Evolutionary conservation across 2,113 vertebrate genomes (phyloP).

Genomic region (Pao palembangensis): DNA sequence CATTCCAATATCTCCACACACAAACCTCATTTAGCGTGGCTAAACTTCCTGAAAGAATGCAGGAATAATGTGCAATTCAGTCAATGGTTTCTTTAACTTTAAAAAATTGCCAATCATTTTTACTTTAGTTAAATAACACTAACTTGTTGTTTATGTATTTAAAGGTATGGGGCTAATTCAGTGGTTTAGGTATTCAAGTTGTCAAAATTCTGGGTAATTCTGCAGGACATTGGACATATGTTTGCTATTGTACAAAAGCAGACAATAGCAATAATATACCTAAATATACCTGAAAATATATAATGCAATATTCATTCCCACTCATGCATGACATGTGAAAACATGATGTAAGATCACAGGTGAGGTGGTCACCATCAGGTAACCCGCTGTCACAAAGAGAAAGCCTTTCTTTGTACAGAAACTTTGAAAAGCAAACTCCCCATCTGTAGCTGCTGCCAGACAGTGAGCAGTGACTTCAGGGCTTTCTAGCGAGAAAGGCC

Average conservation of each 20-base stretch:
- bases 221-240: too few species aligned
- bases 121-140: not conserved
- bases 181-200: too few species aligned
- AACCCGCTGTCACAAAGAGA: conserved; percentile 41
- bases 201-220: too few species aligned
- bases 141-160: too few species aligned
- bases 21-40: conserved; percentile 34
- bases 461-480: conserved; percentile 30
- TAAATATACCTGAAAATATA: not conserved
- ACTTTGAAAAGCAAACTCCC: conserved; percentile 23
- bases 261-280: too few species aligned
- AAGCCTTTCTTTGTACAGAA: conserved; percentile 36
- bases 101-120: not conserved
- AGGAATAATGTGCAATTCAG: not conserved
- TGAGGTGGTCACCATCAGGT: conserved; percentile 44
- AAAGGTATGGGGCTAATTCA: too few species aligned
- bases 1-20: conserved; percentile 41
- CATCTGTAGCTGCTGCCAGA: conserved; percentile 25
- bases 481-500: conserved; percentile 10
- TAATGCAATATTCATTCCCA: not conserved
- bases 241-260: not conserved
- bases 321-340: conserved; percentile 24
- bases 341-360: conserved; percentile 34
- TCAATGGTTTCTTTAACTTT: not conserved
- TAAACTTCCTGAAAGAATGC: conserved; percentile 10